These are phyloP conservation scores for Pentamera pediparva DNA, from an alignment of 53 echinoderm and acorn worm genomes.

Conservation along the genomic window DNA sequence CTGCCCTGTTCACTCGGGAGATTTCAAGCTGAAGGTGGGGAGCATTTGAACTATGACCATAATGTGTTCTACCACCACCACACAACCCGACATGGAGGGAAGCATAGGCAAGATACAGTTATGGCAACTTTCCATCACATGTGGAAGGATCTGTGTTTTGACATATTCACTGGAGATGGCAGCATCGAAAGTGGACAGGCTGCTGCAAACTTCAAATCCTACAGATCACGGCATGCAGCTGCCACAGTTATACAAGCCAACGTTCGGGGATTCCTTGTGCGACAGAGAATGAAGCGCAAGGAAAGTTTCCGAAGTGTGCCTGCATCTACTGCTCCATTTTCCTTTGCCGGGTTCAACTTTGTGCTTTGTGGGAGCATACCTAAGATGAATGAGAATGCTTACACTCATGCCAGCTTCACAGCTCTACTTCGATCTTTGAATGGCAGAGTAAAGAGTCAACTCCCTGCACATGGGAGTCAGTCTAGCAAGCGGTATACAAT, in stretches of 20 bases:
- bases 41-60: slow-evolving; percentile 56
- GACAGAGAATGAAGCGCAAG: background rate
- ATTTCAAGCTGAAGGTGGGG: slow-evolving; percentile 64
- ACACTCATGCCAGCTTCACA: background rate
- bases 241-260: background rate
- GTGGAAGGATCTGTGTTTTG: background rate
- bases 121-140: background rate
- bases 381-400: background rate
- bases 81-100: slow-evolving; percentile 62
- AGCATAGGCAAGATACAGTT: slow-evolving; percentile 36
- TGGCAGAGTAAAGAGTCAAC: background rate
- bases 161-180: background rate
- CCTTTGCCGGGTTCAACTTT: background rate
- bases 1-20: slow-evolving; percentile 43
- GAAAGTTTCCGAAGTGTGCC: background rate
- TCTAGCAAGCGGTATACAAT: background rate
- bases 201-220: background rate
- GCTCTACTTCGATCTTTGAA: slow-evolving; percentile 12
- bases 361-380: slow-evolving; percentile 7
- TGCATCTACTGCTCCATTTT: slow-evolving; percentile 16
- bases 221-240: background rate
- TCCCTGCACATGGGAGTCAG: background rate
- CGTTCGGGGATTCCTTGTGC: no score
- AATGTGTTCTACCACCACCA: slow-evolving; percentile 48
- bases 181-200: background rate